Base-by-base conservation (phyloP, 2,888 invertebrate genomes). In the Alsophila aescularia region DNA sequence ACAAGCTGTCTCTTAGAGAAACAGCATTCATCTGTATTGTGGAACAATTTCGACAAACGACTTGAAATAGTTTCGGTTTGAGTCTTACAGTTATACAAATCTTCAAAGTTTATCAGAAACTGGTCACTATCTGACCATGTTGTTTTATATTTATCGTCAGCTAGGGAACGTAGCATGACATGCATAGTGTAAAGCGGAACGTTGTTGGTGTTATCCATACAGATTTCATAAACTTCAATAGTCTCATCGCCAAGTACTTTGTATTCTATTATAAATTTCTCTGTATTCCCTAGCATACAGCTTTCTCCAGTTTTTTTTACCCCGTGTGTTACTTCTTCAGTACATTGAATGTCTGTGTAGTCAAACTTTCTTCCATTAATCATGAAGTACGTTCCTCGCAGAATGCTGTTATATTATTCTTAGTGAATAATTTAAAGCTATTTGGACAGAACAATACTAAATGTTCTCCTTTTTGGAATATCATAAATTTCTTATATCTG, bases 1-100 rank as follows among this genome's bases (percentile, higher is more conserved):
- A 86, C 75, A 12, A 87, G 64, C 48, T 80, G 83, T 36, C 77
- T 70, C 43, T 67, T 75, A 3, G 52, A 64, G 55, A 78, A 86
- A 47, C 85, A 81, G 48, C 85, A 86, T 2, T 58, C 51, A 34
- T 77, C 71, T 0, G 16, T 12, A 1, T 4, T 43, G 31, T 71
- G 70, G 16, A 75, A 57, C 21, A 8, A 9, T 16, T n/a, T n/a
- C 5, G 50, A 13, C 27, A 57, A 39, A 2, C 4, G 10, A 1
- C 24, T 4, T 6, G 43, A 32, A 0, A 81, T 73, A 0, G 32
- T 44, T 0, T 48, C 40, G 2, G 48, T 61, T 60, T 84, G 83
- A 9, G 29, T 42, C 0, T 49, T 13, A 48, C 79, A 80, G 36
- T 78, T 55, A 39, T 84, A 85, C 41, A 79, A 43, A 0, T 61